Evolutionary conservation across 1,140 invertebrate genomes (phyloP), one percentile per base, ranked within the genome.

Genomic region (Parasteatoda tepidariorum): DNA sequence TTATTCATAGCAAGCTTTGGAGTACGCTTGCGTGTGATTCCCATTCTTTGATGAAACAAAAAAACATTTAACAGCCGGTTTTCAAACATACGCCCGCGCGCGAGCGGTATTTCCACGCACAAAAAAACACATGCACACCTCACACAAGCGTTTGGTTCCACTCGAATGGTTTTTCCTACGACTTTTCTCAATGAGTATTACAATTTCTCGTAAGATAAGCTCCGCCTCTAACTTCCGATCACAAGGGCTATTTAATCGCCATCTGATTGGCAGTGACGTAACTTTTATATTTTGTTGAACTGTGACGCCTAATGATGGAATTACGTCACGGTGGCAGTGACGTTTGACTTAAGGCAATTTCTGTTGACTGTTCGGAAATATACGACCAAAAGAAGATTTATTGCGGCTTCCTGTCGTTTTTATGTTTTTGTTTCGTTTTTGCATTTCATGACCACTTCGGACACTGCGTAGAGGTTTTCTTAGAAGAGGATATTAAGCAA

Each of bases 191-290:
- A 79, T 79, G 76, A 33, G 31, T 22, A 66, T 78, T 66, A 57
- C 74, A 78, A 59, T 54, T 48, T 68, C 59, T 64, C 48, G 48
- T 62, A 48, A 76, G 38, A 30, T 76, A 41, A n/a, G 76, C 62
- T 68, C 75, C 75, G 38, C 76, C 76, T 62, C 41, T 13, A 15
- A 79, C 76, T 79, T 79, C 76, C 76, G 76, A 79, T 79, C 76
- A 68, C 74, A 76, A 48, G 59, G 59, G 34, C 24, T 13, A 31
- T 31, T 33, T 59, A 54, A 76, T 76, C 74, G 41, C 33, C 48
- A 67, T 57, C 31, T 68, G 62, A 79, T 79, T 79, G 76, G 76
- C 28, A 4, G 41, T 79, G 62, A 79, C 33, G 62, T 78, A 38
- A 22, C 22, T 48, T 59, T 48, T 59, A 71, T 71, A 71, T 71